Percentiles rank a stretch among this genome's conserved stretches.
phyloP scores from a whole-genome alignment of 1,140 invertebrate species.

The Brachionus angularis region DNA sequence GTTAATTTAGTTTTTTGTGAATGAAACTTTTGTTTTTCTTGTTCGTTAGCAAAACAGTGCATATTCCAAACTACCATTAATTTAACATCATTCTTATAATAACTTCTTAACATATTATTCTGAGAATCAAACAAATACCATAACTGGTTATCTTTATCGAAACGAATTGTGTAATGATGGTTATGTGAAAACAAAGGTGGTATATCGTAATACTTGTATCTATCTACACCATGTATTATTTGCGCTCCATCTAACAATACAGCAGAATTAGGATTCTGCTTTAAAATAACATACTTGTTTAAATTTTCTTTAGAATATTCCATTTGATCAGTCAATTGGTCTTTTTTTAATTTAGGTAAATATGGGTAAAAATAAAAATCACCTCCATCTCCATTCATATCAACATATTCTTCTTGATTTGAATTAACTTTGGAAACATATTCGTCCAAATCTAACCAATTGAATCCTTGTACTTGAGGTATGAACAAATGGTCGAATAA shows the following conservation, averaged over 20 bases:
- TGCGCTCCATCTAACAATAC: constrained; percentile 30
- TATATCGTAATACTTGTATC: constrained; percentile 25
- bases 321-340: not conserved
- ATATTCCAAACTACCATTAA: constrained; percentile 39
- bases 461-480: constrained; percentile 33
- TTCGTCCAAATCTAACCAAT: constrained; percentile 33
- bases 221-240: constrained; percentile 28
- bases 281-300: constrained; percentile 39
- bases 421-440: not conserved
- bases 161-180: constrained; percentile 30
- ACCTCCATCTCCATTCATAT: constrained; percentile 27
- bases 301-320: constrained; percentile 5
- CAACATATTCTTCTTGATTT: constrained; percentile 4
- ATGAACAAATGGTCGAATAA: constrained; percentile 38
- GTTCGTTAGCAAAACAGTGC: constrained; percentile 34
- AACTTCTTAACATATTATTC: constrained; percentile 17
- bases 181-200: constrained; percentile 27
- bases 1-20: constrained; percentile 1
- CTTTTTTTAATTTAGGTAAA: not conserved
- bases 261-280: constrained; percentile 11
- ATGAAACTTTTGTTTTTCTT: constrained; percentile 33
- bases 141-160: not conserved
- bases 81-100: constrained; percentile 32
- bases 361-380: constrained; percentile 44
- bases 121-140: constrained; percentile 37